phyloP scores from a whole-genome alignment of 2,113 vertebrate genomes.

The Burhinus bistriatus region DNA sequence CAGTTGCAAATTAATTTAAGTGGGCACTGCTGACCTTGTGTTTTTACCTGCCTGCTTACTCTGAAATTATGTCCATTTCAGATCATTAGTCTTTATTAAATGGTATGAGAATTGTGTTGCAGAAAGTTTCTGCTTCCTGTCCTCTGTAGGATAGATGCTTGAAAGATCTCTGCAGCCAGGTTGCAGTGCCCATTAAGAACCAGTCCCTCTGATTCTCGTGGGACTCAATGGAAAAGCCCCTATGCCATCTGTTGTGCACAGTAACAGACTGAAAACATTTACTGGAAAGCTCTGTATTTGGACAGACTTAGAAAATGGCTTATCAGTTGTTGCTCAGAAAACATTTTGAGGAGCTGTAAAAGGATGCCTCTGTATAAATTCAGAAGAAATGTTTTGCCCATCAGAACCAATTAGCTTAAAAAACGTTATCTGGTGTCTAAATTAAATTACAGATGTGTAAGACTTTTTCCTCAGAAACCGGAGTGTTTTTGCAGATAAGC shows the following conservation, averaged over 20 bases:
- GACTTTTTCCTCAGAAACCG: neutral
- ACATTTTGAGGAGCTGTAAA: neutral
- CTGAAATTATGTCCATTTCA: neutral
- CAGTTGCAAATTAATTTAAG: neutral
- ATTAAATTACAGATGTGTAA: neutral
- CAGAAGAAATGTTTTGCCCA: neutral
- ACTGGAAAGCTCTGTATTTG: neutral
- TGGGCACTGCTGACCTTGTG: neutral
- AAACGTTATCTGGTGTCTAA: neutral
- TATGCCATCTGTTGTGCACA: fast-evolving
- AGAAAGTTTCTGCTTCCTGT: neutral
- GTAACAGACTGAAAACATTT: neutral
- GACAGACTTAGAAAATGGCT: neutral
- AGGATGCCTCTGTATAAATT: neutral
- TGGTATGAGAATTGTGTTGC: neutral
- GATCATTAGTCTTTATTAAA: neutral
- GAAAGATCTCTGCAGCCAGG: neutral
- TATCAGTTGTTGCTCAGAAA: neutral
- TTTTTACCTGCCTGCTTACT: neutral
- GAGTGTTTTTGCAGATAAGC: neutral
- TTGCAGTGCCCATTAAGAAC: neutral
- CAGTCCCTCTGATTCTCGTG: neutral
- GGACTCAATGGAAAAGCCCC: neutral
- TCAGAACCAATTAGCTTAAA: neutral
- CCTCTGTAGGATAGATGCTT: neutral